Evolutionary conservation across 2,797 vertebrate genomes (phyloP), one percentile per base, ranked within the genome.

Genomic region (Cyprinodon diabolis): DNA sequence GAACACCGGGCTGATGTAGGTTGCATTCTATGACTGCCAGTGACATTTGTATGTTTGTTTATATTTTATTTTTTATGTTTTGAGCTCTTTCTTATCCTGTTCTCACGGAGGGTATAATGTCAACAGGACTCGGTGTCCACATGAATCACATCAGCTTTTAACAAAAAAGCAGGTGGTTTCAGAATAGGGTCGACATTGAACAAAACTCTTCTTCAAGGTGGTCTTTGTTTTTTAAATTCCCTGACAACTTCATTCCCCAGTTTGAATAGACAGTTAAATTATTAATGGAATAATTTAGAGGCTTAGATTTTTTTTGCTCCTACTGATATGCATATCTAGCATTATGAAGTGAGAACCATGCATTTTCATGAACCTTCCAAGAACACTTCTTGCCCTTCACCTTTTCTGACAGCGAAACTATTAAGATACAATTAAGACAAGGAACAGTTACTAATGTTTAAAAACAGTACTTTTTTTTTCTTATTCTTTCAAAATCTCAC

Each of bases 41-140:
- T 84, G 85, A 89, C 88, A 86, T 90, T 87, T 87, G 72, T 71
- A 75, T 78, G 80, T 67, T 69, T 79, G 30, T 76, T 71, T 66
- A 75, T 17, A 9, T 37, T 62, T 37, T 13, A 35, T 68, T 6
- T 45, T 35, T 67, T 45, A 35, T 82, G 69, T 81, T 76, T 74
- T 80, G 69, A 77, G 72, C 77, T 81, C 69, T 84, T 81, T 84
- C 35, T 56, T 69, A 68, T 66, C 35, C 68, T 19, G 3, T 81
- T 85, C 58, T 79, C 49, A 65, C 17, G 56, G 68, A 72, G 63
- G 48, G 57, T 65, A 14, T 66, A 65, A 76, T 75, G 76, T 84
- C 86, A 86, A 21, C 68, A 55, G 81, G 80, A 54, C 71, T 84
- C 23, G 4, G 19, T 84, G 86, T 91, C 84, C 69, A 79, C 62